Evolutionary conservation across 2,113 vertebrate species (phyloP).

Genomic region (Scopus umbretta): DNA sequence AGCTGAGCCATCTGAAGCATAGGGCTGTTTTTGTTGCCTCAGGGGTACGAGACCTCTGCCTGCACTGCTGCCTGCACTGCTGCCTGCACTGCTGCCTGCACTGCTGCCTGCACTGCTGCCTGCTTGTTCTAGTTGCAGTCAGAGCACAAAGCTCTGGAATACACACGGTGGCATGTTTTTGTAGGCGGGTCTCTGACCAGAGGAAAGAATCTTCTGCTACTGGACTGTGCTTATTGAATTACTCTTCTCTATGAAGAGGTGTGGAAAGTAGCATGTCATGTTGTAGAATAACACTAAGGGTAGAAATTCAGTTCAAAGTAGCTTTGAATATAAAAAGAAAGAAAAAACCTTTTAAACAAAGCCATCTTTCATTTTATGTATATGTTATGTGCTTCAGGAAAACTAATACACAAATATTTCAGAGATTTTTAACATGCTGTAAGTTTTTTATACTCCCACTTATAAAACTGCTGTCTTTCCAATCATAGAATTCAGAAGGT

Average conservation of each 20-base stretch:
- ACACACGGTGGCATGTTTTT: fast-evolving
- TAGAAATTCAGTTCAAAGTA: not conserved
- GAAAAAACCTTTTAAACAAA: not conserved
- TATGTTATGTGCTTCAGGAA: not conserved
- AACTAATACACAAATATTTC: not conserved
- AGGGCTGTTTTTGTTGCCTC: not conserved
- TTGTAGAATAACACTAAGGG: not conserved
- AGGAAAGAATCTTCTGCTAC: not conserved
- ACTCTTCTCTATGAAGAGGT: not conserved
- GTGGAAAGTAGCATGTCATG: not conserved
- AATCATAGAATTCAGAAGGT: not conserved
- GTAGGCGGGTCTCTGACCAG: not conserved
- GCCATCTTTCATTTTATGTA: not conserved
- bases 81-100: not conserved
- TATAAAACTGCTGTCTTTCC: not conserved
- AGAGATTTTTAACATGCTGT: not conserved
- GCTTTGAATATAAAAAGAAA: not conserved
- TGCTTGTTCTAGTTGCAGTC: not conserved
- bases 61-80: not conserved
- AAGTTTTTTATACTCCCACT: not conserved
- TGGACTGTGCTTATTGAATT: not conserved
- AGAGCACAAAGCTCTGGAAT: not conserved
- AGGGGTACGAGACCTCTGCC: not conserved
- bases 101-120: not conserved
- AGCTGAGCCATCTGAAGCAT: not conserved